These are phyloP conservation scores for Cossypha dichroa DNA, from an alignment of 2,797 vertebrate species.

Conservation along the genomic window DNA sequence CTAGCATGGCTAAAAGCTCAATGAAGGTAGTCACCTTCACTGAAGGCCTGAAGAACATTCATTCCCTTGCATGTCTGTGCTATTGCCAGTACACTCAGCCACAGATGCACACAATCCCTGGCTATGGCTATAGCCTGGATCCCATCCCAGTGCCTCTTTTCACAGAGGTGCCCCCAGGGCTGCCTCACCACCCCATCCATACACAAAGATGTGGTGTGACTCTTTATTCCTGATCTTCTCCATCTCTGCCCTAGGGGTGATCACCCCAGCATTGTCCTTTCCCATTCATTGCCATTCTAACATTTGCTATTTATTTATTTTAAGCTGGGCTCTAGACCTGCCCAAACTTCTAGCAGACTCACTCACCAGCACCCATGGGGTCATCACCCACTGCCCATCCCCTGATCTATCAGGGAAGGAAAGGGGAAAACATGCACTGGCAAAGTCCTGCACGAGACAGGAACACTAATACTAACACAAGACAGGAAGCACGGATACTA, in stretches of 20 bases:
- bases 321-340: background rate
- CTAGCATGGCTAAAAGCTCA: background rate
- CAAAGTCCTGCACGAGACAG: background rate
- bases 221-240: background rate
- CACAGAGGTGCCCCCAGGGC: background rate
- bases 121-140: background rate
- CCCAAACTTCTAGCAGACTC: background rate
- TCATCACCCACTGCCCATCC: background rate
- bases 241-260: background rate
- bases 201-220: fast-evolving
- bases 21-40: background rate
- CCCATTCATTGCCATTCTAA: background rate
- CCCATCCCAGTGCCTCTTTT: background rate
- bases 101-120: background rate
- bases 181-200: background rate
- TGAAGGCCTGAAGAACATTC: background rate
- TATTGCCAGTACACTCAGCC: background rate
- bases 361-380: background rate
- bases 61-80: background rate
- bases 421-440: background rate
- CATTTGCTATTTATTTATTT: background rate
- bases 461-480: background rate
- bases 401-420: background rate
- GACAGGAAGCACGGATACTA: background rate
- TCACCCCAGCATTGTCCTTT: background rate